phyloP scores from a whole-genome alignment of 1,140 invertebrate genomes.

The Lordiphosa clarofinis region DNA sequence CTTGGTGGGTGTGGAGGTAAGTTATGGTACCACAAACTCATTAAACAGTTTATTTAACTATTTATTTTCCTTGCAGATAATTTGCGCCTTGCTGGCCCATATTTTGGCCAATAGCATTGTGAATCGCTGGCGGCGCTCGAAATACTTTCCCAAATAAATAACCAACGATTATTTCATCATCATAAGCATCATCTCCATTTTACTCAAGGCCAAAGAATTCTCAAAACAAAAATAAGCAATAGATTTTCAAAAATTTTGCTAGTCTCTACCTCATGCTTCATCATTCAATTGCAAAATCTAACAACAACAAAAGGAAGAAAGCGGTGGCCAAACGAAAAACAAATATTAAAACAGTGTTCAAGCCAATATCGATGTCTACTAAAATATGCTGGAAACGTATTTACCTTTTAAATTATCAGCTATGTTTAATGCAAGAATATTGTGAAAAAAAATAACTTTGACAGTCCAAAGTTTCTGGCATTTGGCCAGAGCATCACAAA shows the following conservation, averaged over 20 bases:
- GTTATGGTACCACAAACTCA: not conserved
- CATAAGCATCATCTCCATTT: conserved; percentile 17
- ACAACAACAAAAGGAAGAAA: not conserved
- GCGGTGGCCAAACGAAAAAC: conserved; percentile 26
- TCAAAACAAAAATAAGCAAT: conserved; percentile 47
- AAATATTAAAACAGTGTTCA: conserved; percentile 25
- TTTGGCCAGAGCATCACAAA: not conserved
- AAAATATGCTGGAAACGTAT: not conserved
- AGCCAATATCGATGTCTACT: conserved; percentile 35
- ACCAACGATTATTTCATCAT: conserved; percentile 9
- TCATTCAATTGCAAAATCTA: not conserved
- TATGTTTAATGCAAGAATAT: too few relatives aligned
- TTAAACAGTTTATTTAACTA: not conserved
- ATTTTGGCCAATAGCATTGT: conserved; percentile 73
- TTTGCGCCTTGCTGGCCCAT: conserved; percentile 64
- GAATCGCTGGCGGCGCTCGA: conserved; percentile 76
- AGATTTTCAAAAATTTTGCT: conserved; percentile 60
- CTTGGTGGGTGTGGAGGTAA: conserved; percentile 63
- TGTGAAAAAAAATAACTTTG: too few relatives aligned
- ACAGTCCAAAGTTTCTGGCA: too few relatives aligned
- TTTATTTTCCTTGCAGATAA: conserved; percentile 34
- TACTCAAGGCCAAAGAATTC: conserved; percentile 78
- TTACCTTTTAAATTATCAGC: too few relatives aligned
- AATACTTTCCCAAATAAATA: conserved; percentile 73
- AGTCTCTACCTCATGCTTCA: conserved; percentile 49